Conservation (phyloP, 2,888 invertebrate species). For the Camponotus fellah region DNA sequence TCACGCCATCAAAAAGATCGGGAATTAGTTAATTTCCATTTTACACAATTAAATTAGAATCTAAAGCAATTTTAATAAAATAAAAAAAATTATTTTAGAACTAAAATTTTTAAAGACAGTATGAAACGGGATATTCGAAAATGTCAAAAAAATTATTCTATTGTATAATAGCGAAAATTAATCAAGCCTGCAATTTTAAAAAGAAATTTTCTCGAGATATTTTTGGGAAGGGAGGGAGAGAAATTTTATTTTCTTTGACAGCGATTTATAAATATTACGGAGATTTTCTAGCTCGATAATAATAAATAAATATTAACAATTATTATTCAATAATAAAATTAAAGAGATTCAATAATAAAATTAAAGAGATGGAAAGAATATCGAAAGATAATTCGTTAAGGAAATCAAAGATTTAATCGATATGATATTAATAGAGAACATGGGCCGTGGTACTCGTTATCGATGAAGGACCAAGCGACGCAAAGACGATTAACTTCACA, state of each 20-base stretch:
- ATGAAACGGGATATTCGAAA: background rate
- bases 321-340: background rate
- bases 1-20: slow-evolving; percentile 26
- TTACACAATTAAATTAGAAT: slow-evolving; percentile 78
- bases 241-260: background rate
- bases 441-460: background rate
- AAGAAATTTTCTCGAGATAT: background rate
- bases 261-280: background rate
- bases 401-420: slow-evolving; percentile 22
- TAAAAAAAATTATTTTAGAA: background rate
- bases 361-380: background rate
- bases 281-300: background rate
- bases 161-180: background rate
- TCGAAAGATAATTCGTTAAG: background rate
- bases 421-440: background rate
- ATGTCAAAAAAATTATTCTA: background rate
- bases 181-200: background rate
- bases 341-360: background rate
- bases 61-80: background rate
- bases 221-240: too few relatives aligned
- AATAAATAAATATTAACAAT: background rate
- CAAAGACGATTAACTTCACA: slow-evolving; percentile 73
- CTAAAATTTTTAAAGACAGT: background rate
- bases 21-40: slow-evolving; percentile 77
- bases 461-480: background rate